These are phyloP conservation scores for Salmo trutta DNA, from an alignment of 2,797 vertebrate species.

Conservation along the genomic window DNA sequence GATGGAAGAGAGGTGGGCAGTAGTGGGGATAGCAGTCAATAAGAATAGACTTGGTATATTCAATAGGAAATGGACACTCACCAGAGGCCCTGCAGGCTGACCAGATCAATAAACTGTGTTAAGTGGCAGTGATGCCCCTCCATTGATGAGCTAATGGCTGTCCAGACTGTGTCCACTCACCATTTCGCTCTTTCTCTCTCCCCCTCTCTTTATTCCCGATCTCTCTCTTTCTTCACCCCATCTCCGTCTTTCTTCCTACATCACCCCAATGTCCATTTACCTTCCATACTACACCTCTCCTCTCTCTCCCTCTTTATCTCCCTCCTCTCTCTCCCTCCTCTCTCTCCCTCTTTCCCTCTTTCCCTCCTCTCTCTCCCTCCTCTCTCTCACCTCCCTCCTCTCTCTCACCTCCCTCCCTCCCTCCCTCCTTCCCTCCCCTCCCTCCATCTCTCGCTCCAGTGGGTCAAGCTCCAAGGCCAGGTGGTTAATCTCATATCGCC, in stretches of 20 bases:
- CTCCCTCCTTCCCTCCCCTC: slow-evolving; percentile 16
- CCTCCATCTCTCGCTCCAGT: slow-evolving; percentile 59
- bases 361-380: slow-evolving; percentile 20
- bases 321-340: slow-evolving; percentile 33
- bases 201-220: slow-evolving; percentile 44
- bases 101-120: slow-evolving; percentile 82
- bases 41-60: slow-evolving; percentile 83
- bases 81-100: slow-evolving; percentile 74
- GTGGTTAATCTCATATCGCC: slow-evolving; percentile 79
- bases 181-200: slow-evolving; percentile 24
- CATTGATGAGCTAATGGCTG: slow-evolving; percentile 82
- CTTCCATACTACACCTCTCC: slow-evolving; percentile 23
- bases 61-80: slow-evolving; percentile 84
- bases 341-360: neutral
- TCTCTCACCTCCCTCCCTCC: slow-evolving; percentile 11
- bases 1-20: slow-evolving; percentile 52
- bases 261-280: slow-evolving; percentile 24
- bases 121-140: slow-evolving; percentile 80
- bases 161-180: slow-evolving; percentile 61
- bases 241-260: slow-evolving; percentile 14
- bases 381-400: slow-evolving; percentile 17
- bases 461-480: slow-evolving; percentile 77
- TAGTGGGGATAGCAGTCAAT: slow-evolving; percentile 66
- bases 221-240: slow-evolving; percentile 5
- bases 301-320: slow-evolving; percentile 10